phyloP scores from a whole-genome alignment of 2,797 vertebrate genomes.

The Ispidina picta region DNA sequence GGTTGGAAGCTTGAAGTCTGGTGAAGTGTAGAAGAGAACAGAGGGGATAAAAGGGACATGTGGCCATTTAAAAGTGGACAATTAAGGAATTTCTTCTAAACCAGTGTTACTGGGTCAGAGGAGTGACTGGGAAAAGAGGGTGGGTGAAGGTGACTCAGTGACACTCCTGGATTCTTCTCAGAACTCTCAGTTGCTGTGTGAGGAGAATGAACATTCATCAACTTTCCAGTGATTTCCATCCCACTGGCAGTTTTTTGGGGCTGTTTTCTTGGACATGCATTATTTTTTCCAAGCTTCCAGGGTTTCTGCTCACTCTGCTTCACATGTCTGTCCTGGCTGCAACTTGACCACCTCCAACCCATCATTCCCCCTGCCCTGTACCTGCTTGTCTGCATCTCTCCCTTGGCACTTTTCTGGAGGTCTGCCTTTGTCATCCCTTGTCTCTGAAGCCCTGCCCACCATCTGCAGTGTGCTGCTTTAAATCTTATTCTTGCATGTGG shows the following conservation, averaged over 20 bases:
- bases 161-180: not conserved
- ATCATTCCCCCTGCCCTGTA: not conserved
- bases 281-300: slow-evolving; percentile 33
- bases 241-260: not conserved
- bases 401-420: not conserved
- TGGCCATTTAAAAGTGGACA: not conserved
- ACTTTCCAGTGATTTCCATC: not conserved
- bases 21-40: not conserved
- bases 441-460: not conserved
- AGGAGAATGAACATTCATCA: not conserved
- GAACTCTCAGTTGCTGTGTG: not conserved
- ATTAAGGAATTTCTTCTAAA: not conserved
- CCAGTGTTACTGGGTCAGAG: not conserved
- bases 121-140: not conserved
- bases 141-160: not conserved
- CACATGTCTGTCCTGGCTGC: not conserved
- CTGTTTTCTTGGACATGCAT: not conserved
- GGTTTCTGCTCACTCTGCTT: not conserved
- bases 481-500: not conserved
- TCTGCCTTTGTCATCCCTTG: not conserved
- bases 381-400: not conserved
- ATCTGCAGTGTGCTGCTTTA: not conserved
- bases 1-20: not conserved
- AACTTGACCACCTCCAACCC: not conserved
- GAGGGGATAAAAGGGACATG: not conserved